Evolutionary conservation across 2,797 vertebrate species (phyloP).

Genomic region (Peromyscus nudipes): DNA sequence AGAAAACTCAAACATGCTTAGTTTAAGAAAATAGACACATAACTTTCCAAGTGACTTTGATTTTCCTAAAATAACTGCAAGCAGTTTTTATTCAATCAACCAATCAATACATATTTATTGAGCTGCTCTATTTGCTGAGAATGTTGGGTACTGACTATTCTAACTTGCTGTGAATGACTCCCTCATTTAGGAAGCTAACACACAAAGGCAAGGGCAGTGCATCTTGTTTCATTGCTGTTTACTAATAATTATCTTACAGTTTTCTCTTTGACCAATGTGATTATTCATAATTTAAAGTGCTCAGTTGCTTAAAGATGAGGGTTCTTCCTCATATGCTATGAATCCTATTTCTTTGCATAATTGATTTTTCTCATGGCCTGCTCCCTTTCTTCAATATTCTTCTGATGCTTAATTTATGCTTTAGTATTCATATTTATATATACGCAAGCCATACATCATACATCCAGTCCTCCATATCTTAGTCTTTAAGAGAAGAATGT

Average conservation of each 20-base stretch:
- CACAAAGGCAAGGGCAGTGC: conserved; percentile 30
- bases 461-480: background rate
- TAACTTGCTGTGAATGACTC: conserved; percentile 67
- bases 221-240: conserved; percentile 55
- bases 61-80: conserved; percentile 80
- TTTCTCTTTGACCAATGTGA: conserved; percentile 40
- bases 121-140: conserved; percentile 70
- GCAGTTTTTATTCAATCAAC: conserved; percentile 73
- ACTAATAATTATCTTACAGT: conserved; percentile 44
- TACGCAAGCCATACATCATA: background rate
- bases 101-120: conserved; percentile 81
- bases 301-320: background rate
- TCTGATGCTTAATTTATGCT: conserved; percentile 43
- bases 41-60: conserved; percentile 70
- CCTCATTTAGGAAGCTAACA: conserved; percentile 35
- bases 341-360: background rate
- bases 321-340: conserved; percentile 29
- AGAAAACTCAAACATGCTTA: conserved; percentile 62
- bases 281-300: conserved; percentile 34
- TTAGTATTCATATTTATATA: background rate
- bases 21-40: conserved; percentile 65
- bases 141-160: conserved; percentile 61
- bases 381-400: conserved; percentile 2
- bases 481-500: conserved; percentile 48
- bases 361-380: background rate